Evolutionary conservation across 2,797 vertebrate species (phyloP).

Genomic region (Phyllotis vaccarum): DNA sequence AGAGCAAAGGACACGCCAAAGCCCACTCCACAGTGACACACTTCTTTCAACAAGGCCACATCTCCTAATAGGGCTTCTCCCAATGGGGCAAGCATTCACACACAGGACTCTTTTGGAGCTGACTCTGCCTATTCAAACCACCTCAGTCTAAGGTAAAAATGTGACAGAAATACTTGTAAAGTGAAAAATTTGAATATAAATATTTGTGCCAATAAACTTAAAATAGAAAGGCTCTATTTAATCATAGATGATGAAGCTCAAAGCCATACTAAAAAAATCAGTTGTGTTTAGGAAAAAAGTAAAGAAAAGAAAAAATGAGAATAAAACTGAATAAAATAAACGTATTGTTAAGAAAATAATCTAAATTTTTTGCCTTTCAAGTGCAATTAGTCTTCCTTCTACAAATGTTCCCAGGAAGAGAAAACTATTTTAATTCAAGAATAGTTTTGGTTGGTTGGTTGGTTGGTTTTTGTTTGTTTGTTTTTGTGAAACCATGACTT

Average conservation of each 20-base stretch:
- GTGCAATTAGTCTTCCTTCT: neutral
- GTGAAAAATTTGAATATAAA: neutral
- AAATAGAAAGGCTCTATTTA: neutral
- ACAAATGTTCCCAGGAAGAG: neutral
- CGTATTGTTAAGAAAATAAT: neutral
- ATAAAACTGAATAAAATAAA: neutral
- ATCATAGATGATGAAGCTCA: neutral
- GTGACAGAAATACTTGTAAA: neutral
- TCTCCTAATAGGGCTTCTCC: neutral
- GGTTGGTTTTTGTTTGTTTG: too few relatives aligned
- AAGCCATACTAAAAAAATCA: neutral
- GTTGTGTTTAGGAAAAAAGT: neutral
- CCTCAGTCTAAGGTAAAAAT: neutral
- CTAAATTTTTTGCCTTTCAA: neutral
- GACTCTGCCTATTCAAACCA: neutral
- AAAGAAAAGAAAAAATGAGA: neutral
- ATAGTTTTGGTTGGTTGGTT: too few relatives aligned
- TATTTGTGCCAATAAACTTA: neutral
- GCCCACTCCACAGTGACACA: neutral
- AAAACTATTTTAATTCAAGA: neutral
- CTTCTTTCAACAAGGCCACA: neutral
- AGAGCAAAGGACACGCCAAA: neutral
- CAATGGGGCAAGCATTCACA: neutral
- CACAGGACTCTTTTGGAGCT: neutral
- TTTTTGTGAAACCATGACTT: neutral